These are phyloP conservation scores for Chunga burmeisteri DNA, from an alignment of 2,113 vertebrate species.

Conservation along the genomic window DNA sequence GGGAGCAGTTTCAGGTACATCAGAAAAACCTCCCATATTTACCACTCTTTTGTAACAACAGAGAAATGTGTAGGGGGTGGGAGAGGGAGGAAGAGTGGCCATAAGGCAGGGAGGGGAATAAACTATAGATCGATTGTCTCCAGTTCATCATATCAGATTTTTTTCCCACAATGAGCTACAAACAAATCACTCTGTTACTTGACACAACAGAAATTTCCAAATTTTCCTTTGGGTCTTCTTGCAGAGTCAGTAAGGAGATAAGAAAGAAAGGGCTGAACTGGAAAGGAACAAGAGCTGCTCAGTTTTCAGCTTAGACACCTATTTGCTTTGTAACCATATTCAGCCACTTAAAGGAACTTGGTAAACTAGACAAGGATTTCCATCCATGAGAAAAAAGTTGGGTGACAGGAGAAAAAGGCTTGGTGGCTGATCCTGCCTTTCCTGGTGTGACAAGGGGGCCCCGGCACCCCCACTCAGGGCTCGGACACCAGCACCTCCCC, in stretches of 20 bases:
- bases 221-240: neutral
- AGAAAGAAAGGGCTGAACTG: neutral
- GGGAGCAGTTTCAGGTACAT: neutral
- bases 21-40: neutral
- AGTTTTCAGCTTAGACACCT: neutral
- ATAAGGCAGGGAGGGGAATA: neutral
- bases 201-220: neutral
- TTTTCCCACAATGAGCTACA: neutral
- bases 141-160: neutral
- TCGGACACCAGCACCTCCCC: neutral
- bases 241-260: neutral
- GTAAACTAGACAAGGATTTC: neutral
- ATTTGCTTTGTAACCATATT: fast-evolving
- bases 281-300: neutral
- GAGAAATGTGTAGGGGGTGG: neutral
- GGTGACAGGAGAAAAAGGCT: neutral
- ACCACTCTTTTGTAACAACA: neutral
- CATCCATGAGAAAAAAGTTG: neutral
- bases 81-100: neutral
- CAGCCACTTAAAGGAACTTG: fast-evolving
- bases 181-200: neutral
- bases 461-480: neutral
- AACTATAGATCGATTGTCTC: neutral
- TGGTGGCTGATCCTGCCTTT: neutral
- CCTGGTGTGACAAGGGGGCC: neutral